Conservation (phyloP, 2,113 vertebrate genomes). For the Campylomormyrus tamandua region DNA sequence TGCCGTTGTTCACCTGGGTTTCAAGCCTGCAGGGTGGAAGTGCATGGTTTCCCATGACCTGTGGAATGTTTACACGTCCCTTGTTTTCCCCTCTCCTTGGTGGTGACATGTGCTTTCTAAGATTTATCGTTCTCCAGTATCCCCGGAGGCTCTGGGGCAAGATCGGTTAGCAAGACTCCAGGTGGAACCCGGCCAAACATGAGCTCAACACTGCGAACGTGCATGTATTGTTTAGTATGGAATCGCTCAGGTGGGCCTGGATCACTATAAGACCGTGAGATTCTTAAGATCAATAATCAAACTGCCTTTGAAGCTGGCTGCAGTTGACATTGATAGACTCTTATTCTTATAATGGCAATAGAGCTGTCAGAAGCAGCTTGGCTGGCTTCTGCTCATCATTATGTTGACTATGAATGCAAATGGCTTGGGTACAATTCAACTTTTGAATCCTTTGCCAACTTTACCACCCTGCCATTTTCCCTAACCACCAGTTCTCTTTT, state of each 20-base stretch:
- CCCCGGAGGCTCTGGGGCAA: not conserved
- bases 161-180: not conserved
- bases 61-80: not conserved
- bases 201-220: not conserved
- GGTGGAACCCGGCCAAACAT: slow-evolving; percentile 16
- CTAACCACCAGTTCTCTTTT: not conserved
- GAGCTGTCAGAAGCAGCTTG: not conserved
- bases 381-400: not conserved
- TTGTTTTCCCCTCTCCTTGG: not conserved
- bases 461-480: not conserved
- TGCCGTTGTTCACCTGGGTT: not conserved
- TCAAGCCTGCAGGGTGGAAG: not conserved
- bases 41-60: not conserved
- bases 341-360: not conserved
- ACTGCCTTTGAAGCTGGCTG: not conserved
- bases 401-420: not conserved
- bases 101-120: slow-evolving; percentile 9
- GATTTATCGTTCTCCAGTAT: not conserved
- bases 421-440: not conserved
- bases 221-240: not conserved
- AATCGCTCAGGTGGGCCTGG: not conserved
- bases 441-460: not conserved
- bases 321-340: not conserved
- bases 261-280: not conserved
- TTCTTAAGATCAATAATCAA: not conserved